Conservation (phyloP, 2,113 vertebrate species). For the Numenius arquata region DNA sequence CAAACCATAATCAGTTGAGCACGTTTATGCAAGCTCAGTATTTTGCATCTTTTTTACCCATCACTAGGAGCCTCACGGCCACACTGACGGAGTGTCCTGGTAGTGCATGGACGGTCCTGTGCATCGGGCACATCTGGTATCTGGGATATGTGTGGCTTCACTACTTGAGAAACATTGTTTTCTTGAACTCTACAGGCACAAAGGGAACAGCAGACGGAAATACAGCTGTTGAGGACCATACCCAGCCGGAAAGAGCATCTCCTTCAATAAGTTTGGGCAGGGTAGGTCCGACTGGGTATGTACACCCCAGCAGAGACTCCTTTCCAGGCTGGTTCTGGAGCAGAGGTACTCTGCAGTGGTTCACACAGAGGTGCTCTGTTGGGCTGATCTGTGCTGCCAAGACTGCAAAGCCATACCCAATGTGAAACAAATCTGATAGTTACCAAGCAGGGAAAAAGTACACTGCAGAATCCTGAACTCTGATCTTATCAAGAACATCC, state of each 20-base stretch:
- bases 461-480: neutral
- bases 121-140: neutral
- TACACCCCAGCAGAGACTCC: neutral
- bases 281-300: neutral
- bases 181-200: neutral
- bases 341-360: neutral
- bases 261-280: neutral
- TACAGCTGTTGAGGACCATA: neutral
- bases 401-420: neutral
- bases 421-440: neutral
- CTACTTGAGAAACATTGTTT: neutral
- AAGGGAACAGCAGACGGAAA: neutral
- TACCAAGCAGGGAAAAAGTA: neutral
- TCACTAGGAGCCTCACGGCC: neutral
- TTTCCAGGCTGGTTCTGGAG: neutral
- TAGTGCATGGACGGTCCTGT: neutral
- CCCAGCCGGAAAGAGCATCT: neutral
- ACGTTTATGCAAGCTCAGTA: neutral
- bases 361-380: neutral
- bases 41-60: neutral
- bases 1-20: neutral
- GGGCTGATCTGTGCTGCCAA: neutral
- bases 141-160: neutral
- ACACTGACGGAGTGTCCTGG: fast-evolving
- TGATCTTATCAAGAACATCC: neutral